Percentiles rank a stretch among this genome's conserved stretches.
Conservation (phyloP, 2,113 vertebrate genomes). For the Dunckerocampus dactyliophorus region DNA sequence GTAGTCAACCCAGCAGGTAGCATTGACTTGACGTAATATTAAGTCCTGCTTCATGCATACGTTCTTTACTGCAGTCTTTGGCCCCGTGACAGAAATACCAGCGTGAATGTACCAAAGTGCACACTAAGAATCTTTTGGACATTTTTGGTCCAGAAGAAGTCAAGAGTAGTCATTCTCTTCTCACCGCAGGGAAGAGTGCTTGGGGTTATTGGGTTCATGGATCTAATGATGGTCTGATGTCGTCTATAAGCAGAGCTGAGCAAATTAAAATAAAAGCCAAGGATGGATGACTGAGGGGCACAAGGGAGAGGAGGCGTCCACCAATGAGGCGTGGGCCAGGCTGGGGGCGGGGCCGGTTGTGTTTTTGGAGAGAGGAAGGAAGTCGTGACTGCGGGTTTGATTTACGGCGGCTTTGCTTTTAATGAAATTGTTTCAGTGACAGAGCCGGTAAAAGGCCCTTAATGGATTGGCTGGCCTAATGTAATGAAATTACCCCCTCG, state of each 20-base stretch:
- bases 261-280: conserved; percentile 91
- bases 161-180: not conserved
- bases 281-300: conserved; percentile 58
- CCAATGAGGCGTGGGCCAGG: conserved; percentile 28
- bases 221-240: conserved; percentile 20
- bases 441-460: conserved; percentile 99
- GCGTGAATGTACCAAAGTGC: too few relatives aligned
- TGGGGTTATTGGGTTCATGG: conserved; percentile 61
- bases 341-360: conserved; percentile 38
- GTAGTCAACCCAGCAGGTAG: too few relatives aligned
- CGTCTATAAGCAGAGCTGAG: conserved; percentile 10
- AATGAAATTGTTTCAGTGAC: conserved; percentile 99
- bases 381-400: conserved; percentile 89
- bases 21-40: too few relatives aligned
- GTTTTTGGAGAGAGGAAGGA: conserved; percentile 47
- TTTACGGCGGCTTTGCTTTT: conserved; percentile 97
- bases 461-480: conserved; percentile 99
- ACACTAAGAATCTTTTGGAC: too few relatives aligned
- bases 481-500: conserved; percentile 99
- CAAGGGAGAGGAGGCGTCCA: conserved; percentile 12
- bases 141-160: not conserved
- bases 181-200: conserved; percentile 23
- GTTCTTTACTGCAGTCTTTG: too few relatives aligned
- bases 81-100: too few relatives aligned
- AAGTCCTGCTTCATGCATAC: too few relatives aligned